A percentile compares a stretch with the other conserved stretches of the same genome.
Evolutionary conservation across 1,140 invertebrate genomes (phyloP).

Genomic region (Zaprionus ghesquierei): DNA sequence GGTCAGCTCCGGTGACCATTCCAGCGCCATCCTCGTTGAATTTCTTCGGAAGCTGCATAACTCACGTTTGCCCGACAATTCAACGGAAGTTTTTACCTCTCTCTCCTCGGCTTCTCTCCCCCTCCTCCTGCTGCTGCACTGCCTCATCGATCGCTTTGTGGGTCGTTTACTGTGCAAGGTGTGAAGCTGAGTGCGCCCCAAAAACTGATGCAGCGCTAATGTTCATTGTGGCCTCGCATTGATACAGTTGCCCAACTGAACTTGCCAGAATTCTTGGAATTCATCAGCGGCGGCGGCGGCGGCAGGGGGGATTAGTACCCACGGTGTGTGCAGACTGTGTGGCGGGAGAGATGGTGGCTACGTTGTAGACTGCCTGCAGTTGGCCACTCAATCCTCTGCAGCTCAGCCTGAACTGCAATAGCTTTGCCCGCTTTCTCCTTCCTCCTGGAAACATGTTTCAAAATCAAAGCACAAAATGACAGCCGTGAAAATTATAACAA

Average conservation of each 20-base stretch:
- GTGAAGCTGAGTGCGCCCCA: constrained; percentile 73
- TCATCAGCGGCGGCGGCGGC: constrained; percentile 8
- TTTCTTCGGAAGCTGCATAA: constrained; percentile 73
- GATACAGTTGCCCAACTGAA: constrained; percentile 28
- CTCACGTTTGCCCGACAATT: constrained; percentile 72
- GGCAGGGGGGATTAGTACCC: neutral
- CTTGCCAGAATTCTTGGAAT: constrained; percentile 63
- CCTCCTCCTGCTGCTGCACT: neutral
- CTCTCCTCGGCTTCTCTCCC: neutral
- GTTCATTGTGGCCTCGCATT: constrained; percentile 2
- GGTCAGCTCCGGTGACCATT: neutral
- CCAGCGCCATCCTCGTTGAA: constrained; percentile 49
- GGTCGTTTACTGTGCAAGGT: constrained; percentile 58
- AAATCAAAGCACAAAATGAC: constrained; percentile 70
- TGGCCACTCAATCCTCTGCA: neutral
- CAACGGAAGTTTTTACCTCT: constrained; percentile 54
- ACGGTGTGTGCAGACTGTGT: constrained; percentile 55
- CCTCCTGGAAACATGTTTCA: neutral
- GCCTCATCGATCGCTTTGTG: neutral
- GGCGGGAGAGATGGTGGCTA: constrained; percentile 24
- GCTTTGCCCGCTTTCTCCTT: neutral
- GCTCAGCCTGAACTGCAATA: neutral
- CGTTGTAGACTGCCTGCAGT: neutral
- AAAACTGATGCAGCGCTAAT: constrained; percentile 38
- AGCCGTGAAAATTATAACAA: constrained; percentile 72